These are phyloP conservation scores for Falco concolor DNA, from an alignment of 2,797 vertebrate species.

Conservation along the genomic window DNA sequence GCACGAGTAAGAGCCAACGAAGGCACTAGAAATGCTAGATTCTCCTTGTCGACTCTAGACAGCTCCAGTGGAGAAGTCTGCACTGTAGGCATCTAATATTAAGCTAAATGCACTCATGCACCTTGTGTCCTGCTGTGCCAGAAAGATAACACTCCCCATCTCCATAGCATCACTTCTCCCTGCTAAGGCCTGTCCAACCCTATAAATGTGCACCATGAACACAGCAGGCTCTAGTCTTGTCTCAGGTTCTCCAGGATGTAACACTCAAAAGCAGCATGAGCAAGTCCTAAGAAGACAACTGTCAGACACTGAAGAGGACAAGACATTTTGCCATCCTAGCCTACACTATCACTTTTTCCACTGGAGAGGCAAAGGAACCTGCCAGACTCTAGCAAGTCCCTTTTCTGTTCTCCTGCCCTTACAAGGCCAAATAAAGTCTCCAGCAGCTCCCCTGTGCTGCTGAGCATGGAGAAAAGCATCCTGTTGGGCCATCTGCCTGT, in stretches of 20 bases:
- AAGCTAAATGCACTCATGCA: neutral
- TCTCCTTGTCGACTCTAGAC: neutral
- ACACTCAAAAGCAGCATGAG: neutral
- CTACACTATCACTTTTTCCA: neutral
- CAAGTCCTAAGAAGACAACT: neutral
- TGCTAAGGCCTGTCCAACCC: neutral
- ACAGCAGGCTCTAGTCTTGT: neutral
- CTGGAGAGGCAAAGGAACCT: neutral
- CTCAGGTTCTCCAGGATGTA: neutral
- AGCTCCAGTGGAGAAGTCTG: neutral
- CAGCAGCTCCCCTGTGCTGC: neutral
- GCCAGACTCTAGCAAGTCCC: neutral
- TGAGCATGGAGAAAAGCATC: neutral
- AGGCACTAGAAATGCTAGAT: neutral
- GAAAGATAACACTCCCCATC: neutral
- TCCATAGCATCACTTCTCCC: neutral
- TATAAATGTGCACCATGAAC: neutral
- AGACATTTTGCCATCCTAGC: neutral
- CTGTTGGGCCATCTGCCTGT: neutral
- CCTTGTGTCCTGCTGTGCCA: neutral
- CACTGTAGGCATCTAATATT: neutral
- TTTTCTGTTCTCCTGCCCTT: neutral
- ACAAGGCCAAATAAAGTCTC: neutral
- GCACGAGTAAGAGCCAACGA: neutral
- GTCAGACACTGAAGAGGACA: neutral